phyloP scores from a whole-genome alignment of 1,140 invertebrate genomes.

The Hestina assimilis region DNA sequence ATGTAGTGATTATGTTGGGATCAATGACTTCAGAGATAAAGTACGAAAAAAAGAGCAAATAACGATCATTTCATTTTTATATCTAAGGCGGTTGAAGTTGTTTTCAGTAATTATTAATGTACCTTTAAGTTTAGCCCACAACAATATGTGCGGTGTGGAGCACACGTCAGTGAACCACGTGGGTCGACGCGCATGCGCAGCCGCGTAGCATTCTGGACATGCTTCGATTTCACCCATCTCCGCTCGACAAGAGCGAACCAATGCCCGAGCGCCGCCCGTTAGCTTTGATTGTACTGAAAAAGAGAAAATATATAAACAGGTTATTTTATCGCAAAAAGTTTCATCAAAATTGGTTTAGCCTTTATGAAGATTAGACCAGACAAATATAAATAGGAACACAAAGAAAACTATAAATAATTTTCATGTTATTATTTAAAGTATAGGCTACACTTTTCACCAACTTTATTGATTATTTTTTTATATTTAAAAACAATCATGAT shows the following conservation, averaged over 20 bases:
- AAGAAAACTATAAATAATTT: too few species aligned
- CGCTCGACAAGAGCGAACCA: conserved; percentile 90
- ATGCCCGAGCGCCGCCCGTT: conserved; percentile 86
- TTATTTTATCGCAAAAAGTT: background rate
- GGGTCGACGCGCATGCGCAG: conserved; percentile 88
- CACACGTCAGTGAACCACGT: conserved; percentile 96
- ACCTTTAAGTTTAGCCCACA: conserved; percentile 96
- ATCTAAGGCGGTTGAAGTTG: background rate
- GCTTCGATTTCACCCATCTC: conserved; percentile 95
- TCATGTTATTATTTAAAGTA: too few species aligned
- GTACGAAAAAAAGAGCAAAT: too few species aligned
- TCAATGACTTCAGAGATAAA: too few species aligned
- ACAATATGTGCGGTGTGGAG: conserved; percentile 89
- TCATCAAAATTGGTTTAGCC: too few species aligned
- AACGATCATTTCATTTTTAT: too few species aligned
- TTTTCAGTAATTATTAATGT: background rate
- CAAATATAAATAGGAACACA: too few species aligned
- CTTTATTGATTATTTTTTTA: too few species aligned
- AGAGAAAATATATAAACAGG: background rate
- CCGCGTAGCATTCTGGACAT: conserved; percentile 95
- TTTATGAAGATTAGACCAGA: too few species aligned
- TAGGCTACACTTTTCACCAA: too few species aligned
- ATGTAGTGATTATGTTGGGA: too few species aligned
- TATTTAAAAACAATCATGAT: too few species aligned
- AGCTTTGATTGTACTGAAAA: conserved; percentile 85